Conservation (phyloP, 2,888 invertebrate species). For the Endotricha flammealis region DNA sequence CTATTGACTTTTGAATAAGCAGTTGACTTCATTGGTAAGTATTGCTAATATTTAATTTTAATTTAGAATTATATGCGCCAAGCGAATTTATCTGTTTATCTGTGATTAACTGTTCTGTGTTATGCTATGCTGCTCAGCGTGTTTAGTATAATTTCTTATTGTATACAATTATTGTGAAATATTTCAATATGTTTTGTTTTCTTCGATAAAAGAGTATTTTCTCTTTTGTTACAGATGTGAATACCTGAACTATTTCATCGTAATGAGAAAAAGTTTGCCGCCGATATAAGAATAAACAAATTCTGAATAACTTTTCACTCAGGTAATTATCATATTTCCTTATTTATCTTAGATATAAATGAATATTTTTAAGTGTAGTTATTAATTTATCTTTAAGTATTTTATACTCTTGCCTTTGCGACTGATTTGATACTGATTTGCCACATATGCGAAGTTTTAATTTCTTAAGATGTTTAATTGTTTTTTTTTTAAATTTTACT, state of each 20-base stretch:
- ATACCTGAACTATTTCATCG: neutral
- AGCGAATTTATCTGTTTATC: constrained; percentile 1
- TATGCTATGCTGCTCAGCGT: constrained; percentile 5
- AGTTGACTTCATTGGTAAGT: constrained; percentile 6
- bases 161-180: constrained; percentile 2
- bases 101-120: constrained; percentile 2
- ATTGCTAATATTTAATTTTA: constrained; percentile 1
- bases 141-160: neutral
- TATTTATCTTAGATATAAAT: neutral
- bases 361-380: neutral
- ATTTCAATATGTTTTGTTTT: constrained; percentile 3
- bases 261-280: neutral
- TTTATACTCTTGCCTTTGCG: neutral
- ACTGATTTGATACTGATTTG: neutral
- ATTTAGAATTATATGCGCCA: constrained; percentile 3
- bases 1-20: neutral
- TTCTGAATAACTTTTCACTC: neutral
- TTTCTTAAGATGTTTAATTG: no score
- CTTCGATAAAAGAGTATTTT: constrained; percentile 18
- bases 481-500: no score
- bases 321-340: constrained; percentile 4
- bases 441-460: neutral
- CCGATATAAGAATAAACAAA: neutral
- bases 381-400: neutral
- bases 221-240: constrained; percentile 30